phyloP scores from a whole-genome alignment of 2,113 vertebrate species.

The Progne subis region DNA sequence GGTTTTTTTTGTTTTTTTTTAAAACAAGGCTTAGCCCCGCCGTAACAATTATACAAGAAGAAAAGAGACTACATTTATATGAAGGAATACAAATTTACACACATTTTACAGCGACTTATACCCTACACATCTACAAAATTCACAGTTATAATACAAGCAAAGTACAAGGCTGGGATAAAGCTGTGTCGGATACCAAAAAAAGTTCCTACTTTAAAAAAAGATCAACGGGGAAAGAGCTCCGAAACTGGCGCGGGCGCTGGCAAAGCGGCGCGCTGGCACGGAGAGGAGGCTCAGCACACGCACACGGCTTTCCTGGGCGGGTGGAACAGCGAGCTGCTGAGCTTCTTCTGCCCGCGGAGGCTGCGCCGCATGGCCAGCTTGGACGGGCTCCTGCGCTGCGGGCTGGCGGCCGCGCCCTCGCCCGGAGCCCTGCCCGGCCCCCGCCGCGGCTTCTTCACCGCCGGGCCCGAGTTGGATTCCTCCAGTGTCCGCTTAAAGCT shows the following conservation, averaged over 20 bases:
- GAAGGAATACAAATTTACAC: slow-evolving; percentile 81
- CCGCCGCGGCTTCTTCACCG: slow-evolving; percentile 74
- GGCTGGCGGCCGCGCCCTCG: neutral
- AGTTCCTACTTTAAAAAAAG: slow-evolving; percentile 47
- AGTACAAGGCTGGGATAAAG: slow-evolving; percentile 74
- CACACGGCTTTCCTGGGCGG: slow-evolving; percentile 80
- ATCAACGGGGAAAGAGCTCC: neutral
- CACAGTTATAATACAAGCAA: slow-evolving; percentile 82
- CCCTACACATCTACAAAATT: slow-evolving; percentile 81
- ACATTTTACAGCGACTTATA: slow-evolving; percentile 78
- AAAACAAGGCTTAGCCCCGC: slow-evolving; percentile 69
- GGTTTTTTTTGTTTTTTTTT: slow-evolving; percentile 9
- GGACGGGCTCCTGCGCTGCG: slow-evolving; percentile 35
- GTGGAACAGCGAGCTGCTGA: slow-evolving; percentile 75
- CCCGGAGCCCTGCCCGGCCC: slow-evolving; percentile 48
- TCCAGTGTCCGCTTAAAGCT: slow-evolving; percentile 80
- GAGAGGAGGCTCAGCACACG: slow-evolving; percentile 71
- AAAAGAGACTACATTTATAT: slow-evolving; percentile 71
- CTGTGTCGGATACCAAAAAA: slow-evolving; percentile 66
- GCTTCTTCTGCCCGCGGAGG: slow-evolving; percentile 81
- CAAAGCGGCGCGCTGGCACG: too few species aligned
- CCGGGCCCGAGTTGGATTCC: slow-evolving; percentile 78
- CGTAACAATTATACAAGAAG: slow-evolving; percentile 67
- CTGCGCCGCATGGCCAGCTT: slow-evolving; percentile 77
- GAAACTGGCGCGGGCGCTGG: too few species aligned